These are phyloP conservation scores for Petromus typicus DNA, from an alignment of 2,113 vertebrate genomes.

Conservation along the genomic window DNA sequence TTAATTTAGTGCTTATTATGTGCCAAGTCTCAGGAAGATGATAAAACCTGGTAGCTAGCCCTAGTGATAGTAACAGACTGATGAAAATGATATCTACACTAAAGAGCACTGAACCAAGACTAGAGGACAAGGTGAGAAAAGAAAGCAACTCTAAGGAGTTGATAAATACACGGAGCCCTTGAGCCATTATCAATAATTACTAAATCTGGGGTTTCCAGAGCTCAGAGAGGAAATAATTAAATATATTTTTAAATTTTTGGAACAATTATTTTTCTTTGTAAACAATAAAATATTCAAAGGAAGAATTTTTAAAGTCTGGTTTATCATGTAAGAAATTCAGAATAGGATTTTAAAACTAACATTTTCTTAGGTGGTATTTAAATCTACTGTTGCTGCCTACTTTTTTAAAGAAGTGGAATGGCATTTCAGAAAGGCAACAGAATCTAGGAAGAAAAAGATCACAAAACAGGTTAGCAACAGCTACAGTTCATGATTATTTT, in stretches of 20 bases:
- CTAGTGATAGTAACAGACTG: neutral
- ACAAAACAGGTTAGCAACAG: conserved; percentile 58
- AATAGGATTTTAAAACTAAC: conserved; percentile 64
- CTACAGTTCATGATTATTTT: conserved; percentile 70
- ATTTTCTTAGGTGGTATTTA: conserved; percentile 71
- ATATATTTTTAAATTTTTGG: neutral
- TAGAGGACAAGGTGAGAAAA: neutral
- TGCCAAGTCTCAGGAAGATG: neutral
- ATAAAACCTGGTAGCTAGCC: neutral
- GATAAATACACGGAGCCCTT: neutral
- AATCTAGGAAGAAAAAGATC: conserved; percentile 72
- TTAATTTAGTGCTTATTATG: neutral
- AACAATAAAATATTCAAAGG: conserved; percentile 34
- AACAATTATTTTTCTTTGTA: conserved; percentile 34
- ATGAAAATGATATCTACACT: neutral
- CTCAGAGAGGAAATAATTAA: neutral
- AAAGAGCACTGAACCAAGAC: neutral
- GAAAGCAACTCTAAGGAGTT: neutral
- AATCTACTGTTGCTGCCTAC: conserved; percentile 68
- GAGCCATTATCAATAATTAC: neutral
- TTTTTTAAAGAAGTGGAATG: conserved; percentile 75
- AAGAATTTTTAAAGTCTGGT: conserved; percentile 55
- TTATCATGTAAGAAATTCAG: conserved; percentile 60
- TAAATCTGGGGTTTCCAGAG: neutral
- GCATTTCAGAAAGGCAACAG: conserved; percentile 69